Evolutionary conservation across 2,888 invertebrate species (phyloP).

Genomic region (Acheta domesticus): DNA sequence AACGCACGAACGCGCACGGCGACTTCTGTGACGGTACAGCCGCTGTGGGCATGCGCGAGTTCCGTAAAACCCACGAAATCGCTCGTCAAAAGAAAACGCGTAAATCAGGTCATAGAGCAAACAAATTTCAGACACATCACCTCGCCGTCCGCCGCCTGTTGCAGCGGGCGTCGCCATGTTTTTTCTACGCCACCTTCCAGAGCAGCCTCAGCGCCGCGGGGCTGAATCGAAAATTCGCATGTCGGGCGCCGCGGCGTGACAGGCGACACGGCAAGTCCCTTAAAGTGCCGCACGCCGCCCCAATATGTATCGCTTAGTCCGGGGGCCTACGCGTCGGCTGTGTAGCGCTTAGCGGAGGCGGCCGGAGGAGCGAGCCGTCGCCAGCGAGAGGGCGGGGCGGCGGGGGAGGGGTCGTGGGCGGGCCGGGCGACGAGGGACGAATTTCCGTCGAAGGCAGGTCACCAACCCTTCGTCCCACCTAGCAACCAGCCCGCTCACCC

Average conservation of each 20-base stretch:
- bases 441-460: too few relatives aligned
- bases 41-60: too few relatives aligned
- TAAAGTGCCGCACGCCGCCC: not conserved
- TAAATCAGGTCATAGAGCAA: too few relatives aligned
- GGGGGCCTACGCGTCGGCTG: not conserved
- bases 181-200: not conserved
- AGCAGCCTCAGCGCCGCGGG: not conserved
- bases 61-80: too few relatives aligned
- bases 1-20: too few relatives aligned
- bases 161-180: not conserved
- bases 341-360: not conserved
- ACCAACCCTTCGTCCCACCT: too few relatives aligned
- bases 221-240: constrained; percentile 2
- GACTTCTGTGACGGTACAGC: too few relatives aligned
- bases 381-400: not conserved
- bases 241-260: not conserved
- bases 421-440: too few relatives aligned
- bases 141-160: too few relatives aligned
- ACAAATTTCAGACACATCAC: too few relatives aligned
- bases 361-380: not conserved
- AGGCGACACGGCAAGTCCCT: constrained; percentile 9
- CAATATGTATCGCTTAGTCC: constrained; percentile 5
- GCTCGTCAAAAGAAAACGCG: too few relatives aligned
- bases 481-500: too few relatives aligned
- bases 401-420: not conserved